phyloP scores from a whole-genome alignment of 1,140 invertebrate species.

The Varroa destructor region DNA sequence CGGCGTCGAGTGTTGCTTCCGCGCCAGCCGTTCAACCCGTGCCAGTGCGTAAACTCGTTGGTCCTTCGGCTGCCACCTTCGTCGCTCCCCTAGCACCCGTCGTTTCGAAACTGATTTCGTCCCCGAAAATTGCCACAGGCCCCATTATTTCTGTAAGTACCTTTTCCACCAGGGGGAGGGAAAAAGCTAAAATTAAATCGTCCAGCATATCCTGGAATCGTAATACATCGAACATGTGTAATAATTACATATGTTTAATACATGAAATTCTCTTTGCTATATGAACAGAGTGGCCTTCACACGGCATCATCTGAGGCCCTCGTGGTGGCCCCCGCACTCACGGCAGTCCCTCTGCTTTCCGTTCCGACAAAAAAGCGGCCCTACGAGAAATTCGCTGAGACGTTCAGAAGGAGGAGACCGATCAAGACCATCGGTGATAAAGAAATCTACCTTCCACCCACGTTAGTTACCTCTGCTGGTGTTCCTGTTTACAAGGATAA shows the following conservation, averaged over 20 bases:
- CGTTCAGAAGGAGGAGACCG: neutral
- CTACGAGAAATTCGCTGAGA: conserved; percentile 19
- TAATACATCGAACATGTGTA: neutral
- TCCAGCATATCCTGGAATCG: neutral
- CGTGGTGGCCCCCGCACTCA: neutral
- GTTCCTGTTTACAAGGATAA: conserved; percentile 21
- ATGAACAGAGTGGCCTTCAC: neutral
- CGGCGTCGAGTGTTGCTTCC: neutral
- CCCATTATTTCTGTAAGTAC: conserved; percentile 10
- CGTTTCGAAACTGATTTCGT: neutral
- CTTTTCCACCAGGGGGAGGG: neutral
- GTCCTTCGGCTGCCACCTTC: conserved; percentile 3
- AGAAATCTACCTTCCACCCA: neutral
- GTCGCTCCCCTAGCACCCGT: neutral
- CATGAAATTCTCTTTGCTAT: neutral
- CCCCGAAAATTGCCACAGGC: neutral
- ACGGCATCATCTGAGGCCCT: conserved; percentile 15
- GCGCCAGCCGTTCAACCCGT: neutral
- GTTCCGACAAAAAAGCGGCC: neutral
- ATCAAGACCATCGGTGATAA: conserved; percentile 26
- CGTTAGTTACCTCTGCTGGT: neutral
- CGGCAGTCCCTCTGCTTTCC: no score
- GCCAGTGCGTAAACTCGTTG: conserved; percentile 7
- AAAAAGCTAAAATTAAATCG: neutral
- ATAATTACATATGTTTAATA: neutral